Conservation (phyloP, 2,797 vertebrate genomes). For the Leptoclinus maculatus region DNA sequence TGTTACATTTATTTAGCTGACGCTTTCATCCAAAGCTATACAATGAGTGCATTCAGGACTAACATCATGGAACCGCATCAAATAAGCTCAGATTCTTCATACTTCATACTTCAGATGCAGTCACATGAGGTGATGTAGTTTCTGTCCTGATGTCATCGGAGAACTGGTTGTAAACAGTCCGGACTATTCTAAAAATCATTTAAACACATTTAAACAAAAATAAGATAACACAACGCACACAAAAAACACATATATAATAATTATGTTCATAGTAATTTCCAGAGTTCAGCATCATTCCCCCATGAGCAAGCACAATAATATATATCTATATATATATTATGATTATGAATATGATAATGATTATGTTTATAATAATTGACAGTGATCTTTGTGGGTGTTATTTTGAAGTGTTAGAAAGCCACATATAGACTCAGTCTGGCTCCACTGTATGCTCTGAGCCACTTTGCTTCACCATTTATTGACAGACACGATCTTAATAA, state of each 20-base stretch:
- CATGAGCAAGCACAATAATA: too few species aligned
- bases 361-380: too few species aligned
- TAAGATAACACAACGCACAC: too few species aligned
- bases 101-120: not conserved
- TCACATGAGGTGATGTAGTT: not conserved
- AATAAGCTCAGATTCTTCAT: not conserved
- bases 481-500: constrained; percentile 85
- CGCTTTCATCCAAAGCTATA: not conserved
- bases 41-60: not conserved
- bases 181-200: not conserved
- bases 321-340: too few species aligned
- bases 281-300: too few species aligned
- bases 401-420: constrained; percentile 29
- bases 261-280: too few species aligned
- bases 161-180: not conserved
- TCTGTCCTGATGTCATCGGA: not conserved
- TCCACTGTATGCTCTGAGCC: constrained; percentile 68
- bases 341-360: too few species aligned
- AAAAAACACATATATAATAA: too few species aligned
- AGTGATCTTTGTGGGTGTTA: not conserved
- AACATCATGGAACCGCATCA: not conserved
- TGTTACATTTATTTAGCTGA: not conserved
- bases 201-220: too few species aligned
- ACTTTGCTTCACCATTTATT: constrained; percentile 76
- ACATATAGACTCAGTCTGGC: constrained; percentile 41